Conservation (phyloP, 37 sponge, comb jelly and placozoan species). For the Hormiphora californensis region DNA sequence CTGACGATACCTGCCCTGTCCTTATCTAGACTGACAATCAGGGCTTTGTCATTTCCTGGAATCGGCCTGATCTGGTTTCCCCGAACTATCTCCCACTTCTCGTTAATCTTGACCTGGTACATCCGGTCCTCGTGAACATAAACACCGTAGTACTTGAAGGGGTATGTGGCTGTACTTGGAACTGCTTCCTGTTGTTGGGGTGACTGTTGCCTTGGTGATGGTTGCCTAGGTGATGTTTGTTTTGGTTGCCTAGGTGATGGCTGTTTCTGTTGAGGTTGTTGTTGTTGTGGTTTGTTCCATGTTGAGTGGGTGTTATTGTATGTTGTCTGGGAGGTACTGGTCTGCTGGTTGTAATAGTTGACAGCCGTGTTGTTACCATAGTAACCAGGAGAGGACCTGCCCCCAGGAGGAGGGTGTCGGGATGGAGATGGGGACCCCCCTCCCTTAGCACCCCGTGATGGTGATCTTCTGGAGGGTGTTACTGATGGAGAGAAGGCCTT, state of each 20-base stretch:
- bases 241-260: no score
- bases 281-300: no score
- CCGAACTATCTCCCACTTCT: not conserved
- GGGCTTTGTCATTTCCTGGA: not conserved
- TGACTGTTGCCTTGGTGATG: no score
- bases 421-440: not conserved
- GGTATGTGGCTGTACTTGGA: not conserved
- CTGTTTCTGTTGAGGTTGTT: no score
- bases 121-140: not conserved
- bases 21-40: not conserved
- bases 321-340: not conserved
- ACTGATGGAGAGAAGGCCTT: not conserved
- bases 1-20: not conserved
- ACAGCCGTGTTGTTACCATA: not conserved
- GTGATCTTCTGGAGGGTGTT: no score
- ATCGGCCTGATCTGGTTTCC: not conserved
- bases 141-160: not conserved
- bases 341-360: constrained; percentile 5
- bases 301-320: no score
- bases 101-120: constrained; percentile 13
- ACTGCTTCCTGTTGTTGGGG: not conserved
- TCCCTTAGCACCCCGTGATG: no score
- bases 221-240: no score
- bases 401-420: not conserved
- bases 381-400: not conserved